These are phyloP conservation scores for Seladonia tumulorum DNA, from an alignment of 2,888 invertebrate genomes.

Conservation along the genomic window DNA sequence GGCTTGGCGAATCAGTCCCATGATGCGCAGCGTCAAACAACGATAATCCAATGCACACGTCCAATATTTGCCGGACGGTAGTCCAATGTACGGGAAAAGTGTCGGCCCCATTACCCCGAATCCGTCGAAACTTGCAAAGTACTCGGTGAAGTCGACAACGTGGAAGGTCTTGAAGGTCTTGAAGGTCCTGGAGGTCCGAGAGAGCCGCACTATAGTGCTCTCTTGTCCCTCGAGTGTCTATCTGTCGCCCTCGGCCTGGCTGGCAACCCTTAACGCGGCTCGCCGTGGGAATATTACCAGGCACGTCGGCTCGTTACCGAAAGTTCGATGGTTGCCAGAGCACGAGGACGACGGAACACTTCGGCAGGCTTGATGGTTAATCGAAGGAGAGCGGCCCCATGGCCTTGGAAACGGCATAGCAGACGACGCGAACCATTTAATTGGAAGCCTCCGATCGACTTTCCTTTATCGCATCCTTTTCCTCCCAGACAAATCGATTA, in stretches of 20 bases:
- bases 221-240: slow-evolving; percentile 28
- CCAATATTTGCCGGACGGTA: background rate
- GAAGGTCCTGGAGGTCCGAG: slow-evolving; percentile 9
- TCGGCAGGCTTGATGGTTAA: slow-evolving; percentile 55
- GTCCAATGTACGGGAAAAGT: slow-evolving; percentile 1
- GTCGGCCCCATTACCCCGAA: slow-evolving; percentile 33
- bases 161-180: background rate
- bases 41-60: slow-evolving; percentile 4
- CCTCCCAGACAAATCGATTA: slow-evolving; percentile 35
- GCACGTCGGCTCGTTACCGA: slow-evolving; percentile 69
- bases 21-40: background rate
- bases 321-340: slow-evolving; percentile 57
- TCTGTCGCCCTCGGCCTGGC: background rate
- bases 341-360: background rate
- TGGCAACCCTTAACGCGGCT: slow-evolving; percentile 22
- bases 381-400: slow-evolving; percentile 58
- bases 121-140: slow-evolving; percentile 40
- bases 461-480: slow-evolving; percentile 16
- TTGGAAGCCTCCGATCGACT: slow-evolving; percentile 52
- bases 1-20: background rate
- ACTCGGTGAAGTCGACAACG: slow-evolving; percentile 17
- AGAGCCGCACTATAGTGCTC: background rate
- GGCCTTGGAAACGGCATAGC: slow-evolving; percentile 9
- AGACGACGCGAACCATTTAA: slow-evolving; percentile 39
- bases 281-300: slow-evolving; percentile 72